Evolutionary conservation across 1,140 invertebrate species (phyloP), one percentile per base, ranked within the genome.

Genomic region (Vanessa atalanta): DNA sequence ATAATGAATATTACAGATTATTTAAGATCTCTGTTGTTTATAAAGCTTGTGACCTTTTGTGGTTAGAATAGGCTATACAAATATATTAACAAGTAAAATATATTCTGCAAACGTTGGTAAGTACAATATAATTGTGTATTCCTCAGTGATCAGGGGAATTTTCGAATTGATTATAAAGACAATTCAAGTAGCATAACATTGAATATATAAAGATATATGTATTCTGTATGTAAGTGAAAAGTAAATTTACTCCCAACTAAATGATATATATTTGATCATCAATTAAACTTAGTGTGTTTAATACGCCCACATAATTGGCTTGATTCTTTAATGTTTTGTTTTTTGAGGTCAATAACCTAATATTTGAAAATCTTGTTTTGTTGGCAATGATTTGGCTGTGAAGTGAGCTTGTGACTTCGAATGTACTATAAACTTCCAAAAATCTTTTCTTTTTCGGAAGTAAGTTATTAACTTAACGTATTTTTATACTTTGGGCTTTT

Each of bases 331-430:
- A 47, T 76, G 75, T 75, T 78, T 77, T 79, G 80, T 78, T 77
- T 80, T 78, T 78, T 80, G 74, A 78, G 80, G 80, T 79, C 80
- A 78, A 77, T 67, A 79, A 70, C 80, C 75, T 69, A 61, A 55
- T 73, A 69, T 69, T 60, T 74, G 60, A 55, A 72, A 61, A 60
- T 69, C 51, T 43, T 20, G 47, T 72, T 57, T 72, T 47, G 72
- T 71, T 76, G 74, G 69, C 74, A 76, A 60, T 71, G 69, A 71
- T 47, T 68, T 53, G 37, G 43, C 6, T 47, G 13, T 69, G 43
- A 6, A 23, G 16, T 37, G 57, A 37, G 57, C 57, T 61, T 31
- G 57, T 37, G 26, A 12, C 31, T 37, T 37, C 57, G 31, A 31
- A 37, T 61, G 14, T 37, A 61, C 3, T 61, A n/a, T 61, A 37